Base-by-base conservation (phyloP, 2,888 invertebrate species). In the Orthosia gracilis region DNA sequence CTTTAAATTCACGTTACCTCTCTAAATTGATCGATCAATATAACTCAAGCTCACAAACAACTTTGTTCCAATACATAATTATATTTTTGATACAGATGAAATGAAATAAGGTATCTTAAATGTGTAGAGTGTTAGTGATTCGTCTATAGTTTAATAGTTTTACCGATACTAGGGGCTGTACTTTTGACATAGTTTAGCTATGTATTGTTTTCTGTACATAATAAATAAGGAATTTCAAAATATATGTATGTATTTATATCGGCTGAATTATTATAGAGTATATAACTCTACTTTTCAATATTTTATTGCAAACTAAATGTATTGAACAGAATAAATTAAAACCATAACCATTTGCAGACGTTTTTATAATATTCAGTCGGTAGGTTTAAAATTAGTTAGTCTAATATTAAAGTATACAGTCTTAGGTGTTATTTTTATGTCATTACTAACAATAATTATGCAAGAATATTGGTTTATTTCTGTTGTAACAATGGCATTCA, bases 11-110 rank as follows among this genome's bases (percentile, higher is more conserved):
- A 40, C 40, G 40, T 40, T 40, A 40, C 40, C 40, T 7, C 9
- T 9, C 40, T 40, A 40, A 40, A 40, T 49, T 15, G 21, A 18
- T 18, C 15, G 15, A 17, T 15, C 15, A 26, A 5, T 73, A 61
- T 80, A 61, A 80, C 73, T 50, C 80, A 45, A 73, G 61, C 54
- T 55, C 13, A 49, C 31, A 52, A 74, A 72, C 61, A 70, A 76
- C 69, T 78, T 81, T 73, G 65, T 84, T 84, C 69, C 73, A 71
- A 75, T 78, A 70, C 73, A 71, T 76, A 78, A 76, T 61, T 84
- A 84, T 86, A 82, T 78, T 86, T 86, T 83, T 85, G 76, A 85
- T 85, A 86, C 82, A 69, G 67, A 86, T 69, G 23, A 82, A 84
- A 75, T 74, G 54, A 80, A 74, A 54, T 73, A 71, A 78, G 50